A percentile compares a stretch with the other conserved stretches of the same genome.
These are phyloP conservation scores for Tortricodes alternella DNA, from an alignment of 2,888 invertebrate species.

Conservation along the genomic window DNA sequence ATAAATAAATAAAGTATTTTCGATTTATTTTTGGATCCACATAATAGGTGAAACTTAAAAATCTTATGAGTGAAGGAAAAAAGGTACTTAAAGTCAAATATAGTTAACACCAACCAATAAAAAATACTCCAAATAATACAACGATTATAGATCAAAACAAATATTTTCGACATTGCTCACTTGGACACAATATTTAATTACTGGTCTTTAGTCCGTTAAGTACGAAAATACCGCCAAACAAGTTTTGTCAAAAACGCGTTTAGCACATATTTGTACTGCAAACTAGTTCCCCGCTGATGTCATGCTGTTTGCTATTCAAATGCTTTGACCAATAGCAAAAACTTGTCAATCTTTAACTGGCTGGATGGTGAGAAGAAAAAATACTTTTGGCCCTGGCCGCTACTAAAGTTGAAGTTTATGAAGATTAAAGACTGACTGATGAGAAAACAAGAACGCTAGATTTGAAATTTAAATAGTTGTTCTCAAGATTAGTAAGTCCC, in stretches of 20 bases:
- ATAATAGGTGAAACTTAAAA: too few relatives aligned
- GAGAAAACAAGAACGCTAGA: too few relatives aligned
- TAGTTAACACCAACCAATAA: too few relatives aligned
- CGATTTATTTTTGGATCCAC: too few relatives aligned
- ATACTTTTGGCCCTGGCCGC: too few relatives aligned
- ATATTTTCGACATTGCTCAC: background rate
- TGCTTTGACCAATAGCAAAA: slow-evolving; percentile 4
- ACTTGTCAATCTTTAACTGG: slow-evolving; percentile 10
- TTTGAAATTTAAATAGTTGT: background rate
- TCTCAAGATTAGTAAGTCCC: too few relatives aligned
- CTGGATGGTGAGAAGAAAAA: background rate
- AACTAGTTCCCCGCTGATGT: slow-evolving; percentile 46
- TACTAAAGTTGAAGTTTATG: too few relatives aligned
- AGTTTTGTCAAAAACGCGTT: slow-evolving; percentile 47
- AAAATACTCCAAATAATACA: too few relatives aligned
- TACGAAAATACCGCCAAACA: slow-evolving; percentile 27
- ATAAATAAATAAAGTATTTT: too few relatives aligned
- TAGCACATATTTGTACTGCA: slow-evolving; percentile 14
- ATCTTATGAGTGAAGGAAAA: too few relatives aligned
- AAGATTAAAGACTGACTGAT: background rate
- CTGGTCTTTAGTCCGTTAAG: background rate
- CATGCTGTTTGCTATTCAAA: slow-evolving; percentile 38
- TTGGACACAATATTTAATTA: slow-evolving; percentile 6
- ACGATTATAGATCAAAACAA: too few relatives aligned
- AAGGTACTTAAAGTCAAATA: too few relatives aligned